Evolutionary conservation across 2,888 invertebrate species (phyloP).

Genomic region (Oligia latruncula): DNA sequence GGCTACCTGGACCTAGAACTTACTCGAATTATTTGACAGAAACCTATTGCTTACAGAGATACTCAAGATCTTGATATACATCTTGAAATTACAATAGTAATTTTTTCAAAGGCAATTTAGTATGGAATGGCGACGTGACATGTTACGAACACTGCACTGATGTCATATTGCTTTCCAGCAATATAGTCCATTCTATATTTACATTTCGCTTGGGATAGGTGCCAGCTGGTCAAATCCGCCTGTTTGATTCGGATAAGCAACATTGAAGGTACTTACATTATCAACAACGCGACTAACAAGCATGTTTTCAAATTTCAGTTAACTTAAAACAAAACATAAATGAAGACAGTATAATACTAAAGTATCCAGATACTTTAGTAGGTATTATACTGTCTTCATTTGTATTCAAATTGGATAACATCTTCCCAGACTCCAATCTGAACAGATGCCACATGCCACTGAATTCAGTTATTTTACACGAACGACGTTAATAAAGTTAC

Average conservation of each 20-base stretch:
- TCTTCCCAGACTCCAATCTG: constrained; percentile 2
- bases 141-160: constrained; percentile 78
- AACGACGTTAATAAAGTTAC: constrained; percentile 35
- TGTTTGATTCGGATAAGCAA: constrained; percentile 69
- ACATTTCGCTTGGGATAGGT: constrained; percentile 82
- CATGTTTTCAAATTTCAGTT: constrained; percentile 10
- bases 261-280: constrained; percentile 59
- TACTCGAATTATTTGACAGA: constrained; percentile 60
- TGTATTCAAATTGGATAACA: constrained; percentile 41
- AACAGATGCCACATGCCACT: constrained; percentile 29
- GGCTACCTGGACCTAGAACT: constrained; percentile 29
- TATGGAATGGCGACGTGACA: constrained; percentile 61
- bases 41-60: constrained; percentile 21
- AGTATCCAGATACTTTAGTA: background rate
- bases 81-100: constrained; percentile 54
- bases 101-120: constrained; percentile 40
- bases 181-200: constrained; percentile 84
- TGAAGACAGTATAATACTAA: no score
- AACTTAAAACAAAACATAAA: background rate
- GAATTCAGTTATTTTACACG: constrained; percentile 36
- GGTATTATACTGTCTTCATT: constrained; percentile 17
- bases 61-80: background rate
- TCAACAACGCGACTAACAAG: constrained; percentile 34
- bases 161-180: constrained; percentile 81
- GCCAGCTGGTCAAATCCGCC: constrained; percentile 80